Evolutionary conservation across 1,140 invertebrate species (phyloP).

Genomic region (Campoletis sonorensis): DNA sequence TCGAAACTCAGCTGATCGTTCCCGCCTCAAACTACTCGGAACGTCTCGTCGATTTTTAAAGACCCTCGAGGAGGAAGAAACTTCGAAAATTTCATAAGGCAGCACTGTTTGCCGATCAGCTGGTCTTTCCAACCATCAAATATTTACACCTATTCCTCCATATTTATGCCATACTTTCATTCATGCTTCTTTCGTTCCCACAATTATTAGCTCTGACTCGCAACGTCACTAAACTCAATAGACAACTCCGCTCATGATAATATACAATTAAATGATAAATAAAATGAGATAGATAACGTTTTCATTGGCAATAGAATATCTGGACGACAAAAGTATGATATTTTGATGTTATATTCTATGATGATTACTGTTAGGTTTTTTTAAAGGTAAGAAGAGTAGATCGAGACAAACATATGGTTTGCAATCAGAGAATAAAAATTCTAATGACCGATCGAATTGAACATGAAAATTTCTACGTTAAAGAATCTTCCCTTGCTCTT

Average conservation of each 20-base stretch:
- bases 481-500: background rate
- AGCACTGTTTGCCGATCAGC: background rate
- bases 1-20: conserved; percentile 25
- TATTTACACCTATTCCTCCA: conserved; percentile 21
- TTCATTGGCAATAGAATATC: no score
- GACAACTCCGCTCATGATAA: background rate
- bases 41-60: conserved; percentile 21
- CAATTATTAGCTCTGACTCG: background rate
- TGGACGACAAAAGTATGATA: no score
- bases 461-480: background rate
- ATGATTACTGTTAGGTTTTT: no score
- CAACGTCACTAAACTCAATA: background rate
- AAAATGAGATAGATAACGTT: background rate
- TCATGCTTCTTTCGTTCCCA: background rate
- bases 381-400: no score
- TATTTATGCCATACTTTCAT: conserved; percentile 1
- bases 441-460: background rate
- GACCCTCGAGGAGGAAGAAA: background rate
- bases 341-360: no score
- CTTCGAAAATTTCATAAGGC: conserved; percentile 19
- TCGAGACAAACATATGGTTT: background rate
- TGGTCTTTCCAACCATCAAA: conserved; percentile 16
- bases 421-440: background rate
- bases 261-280: background rate
- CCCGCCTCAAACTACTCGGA: background rate